These are phyloP conservation scores for Neoniphon sammara DNA, from an alignment of 2,797 vertebrate genomes.

Conservation along the genomic window DNA sequence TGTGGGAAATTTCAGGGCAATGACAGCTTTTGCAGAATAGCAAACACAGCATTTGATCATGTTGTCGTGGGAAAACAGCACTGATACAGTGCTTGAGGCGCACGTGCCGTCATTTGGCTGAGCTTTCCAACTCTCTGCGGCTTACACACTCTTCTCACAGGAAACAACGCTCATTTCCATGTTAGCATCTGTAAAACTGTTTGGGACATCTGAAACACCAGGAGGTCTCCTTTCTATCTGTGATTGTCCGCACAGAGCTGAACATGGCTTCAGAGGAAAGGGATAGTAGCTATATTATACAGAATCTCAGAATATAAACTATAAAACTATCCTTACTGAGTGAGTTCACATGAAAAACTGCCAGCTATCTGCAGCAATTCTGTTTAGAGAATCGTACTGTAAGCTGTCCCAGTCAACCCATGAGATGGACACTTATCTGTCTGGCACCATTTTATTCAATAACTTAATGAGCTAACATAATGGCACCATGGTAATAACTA, in stretches of 20 bases:
- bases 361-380: not conserved
- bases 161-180: not conserved
- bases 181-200: not conserved
- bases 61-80: not conserved
- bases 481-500: not conserved
- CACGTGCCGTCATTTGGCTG: too few species aligned
- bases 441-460: conserved; percentile 4
- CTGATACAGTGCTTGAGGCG: too few species aligned
- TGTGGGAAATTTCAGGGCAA: not conserved
- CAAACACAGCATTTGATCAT: not conserved
- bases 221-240: not conserved
- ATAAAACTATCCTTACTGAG: not conserved
- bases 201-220: not conserved
- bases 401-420: not conserved
- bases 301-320: not conserved
- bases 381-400: not conserved
- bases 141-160: not conserved
- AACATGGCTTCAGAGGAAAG: not conserved
- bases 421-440: not conserved
- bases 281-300: conserved; percentile 8
- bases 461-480: not conserved
- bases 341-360: conserved; percentile 18
- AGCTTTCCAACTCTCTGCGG: not conserved
- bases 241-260: not conserved
- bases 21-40: conserved; percentile 13